Evolutionary conservation across 2,113 vertebrate genomes (phyloP).

Genomic region (Desmodus rotundus): DNA sequence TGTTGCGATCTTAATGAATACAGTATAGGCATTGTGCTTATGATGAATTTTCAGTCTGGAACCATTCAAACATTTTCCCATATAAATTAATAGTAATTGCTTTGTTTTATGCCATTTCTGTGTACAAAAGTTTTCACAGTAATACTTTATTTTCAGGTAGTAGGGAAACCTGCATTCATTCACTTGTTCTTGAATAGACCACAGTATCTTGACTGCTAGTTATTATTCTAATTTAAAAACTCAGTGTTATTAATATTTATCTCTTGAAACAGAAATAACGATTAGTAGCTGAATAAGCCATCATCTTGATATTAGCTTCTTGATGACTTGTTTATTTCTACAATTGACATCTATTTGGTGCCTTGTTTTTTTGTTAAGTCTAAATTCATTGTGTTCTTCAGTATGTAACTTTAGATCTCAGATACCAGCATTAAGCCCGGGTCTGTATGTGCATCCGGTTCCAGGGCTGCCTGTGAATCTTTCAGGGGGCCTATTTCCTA

Average conservation of each 20-base stretch:
- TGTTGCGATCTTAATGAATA: not conserved
- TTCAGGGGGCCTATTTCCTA: rapidly evolving
- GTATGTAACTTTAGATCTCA: not conserved
- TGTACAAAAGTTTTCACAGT: not conserved
- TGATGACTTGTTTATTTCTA: slow-evolving; percentile 10
- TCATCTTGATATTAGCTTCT: not conserved
- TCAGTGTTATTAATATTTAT: not conserved
- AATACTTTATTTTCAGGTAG: not conserved
- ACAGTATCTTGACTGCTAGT: not conserved
- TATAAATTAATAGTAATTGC: not conserved
- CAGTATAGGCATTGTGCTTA: not conserved
- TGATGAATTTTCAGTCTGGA: not conserved
- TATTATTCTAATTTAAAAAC: not conserved
- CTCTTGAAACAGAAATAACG: not conserved
- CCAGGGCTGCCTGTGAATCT: not conserved
- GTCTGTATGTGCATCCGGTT: not conserved
- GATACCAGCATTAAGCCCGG: not conserved
- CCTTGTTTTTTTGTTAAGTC: not conserved
- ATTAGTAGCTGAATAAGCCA: not conserved
- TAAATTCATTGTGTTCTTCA: not conserved
- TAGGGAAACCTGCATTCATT: not conserved
- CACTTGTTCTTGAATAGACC: not conserved
- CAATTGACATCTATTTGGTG: not conserved
- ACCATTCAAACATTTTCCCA: not conserved
- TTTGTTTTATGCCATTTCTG: not conserved